Conservation (phyloP, 2,113 vertebrate genomes). For the Zosterops lateralis region DNA sequence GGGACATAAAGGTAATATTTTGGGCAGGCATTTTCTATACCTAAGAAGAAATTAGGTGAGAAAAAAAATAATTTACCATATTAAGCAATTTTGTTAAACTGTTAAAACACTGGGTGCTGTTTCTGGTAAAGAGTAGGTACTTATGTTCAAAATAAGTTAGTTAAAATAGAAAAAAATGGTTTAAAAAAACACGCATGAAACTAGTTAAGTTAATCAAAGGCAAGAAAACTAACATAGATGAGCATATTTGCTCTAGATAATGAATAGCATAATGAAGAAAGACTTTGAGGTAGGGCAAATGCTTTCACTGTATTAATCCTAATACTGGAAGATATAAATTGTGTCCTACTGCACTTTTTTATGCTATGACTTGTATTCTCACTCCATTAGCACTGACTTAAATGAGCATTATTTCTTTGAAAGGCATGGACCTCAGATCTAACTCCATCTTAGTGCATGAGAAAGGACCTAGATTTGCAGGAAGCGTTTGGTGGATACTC, state of each 20-base stretch:
- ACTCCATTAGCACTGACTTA: neutral
- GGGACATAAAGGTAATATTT: neutral
- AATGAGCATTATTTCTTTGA: neutral
- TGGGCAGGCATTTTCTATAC: neutral
- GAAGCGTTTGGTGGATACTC: neutral
- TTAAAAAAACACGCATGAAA: neutral
- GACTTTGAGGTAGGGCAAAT: neutral
- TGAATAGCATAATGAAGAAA: neutral
- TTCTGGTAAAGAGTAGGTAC: neutral
- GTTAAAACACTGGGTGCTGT: neutral
- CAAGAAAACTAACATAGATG: neutral
- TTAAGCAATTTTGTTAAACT: neutral
- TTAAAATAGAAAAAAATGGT: neutral
- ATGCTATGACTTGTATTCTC: neutral
- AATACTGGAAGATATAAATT: neutral
- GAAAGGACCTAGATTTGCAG: neutral
- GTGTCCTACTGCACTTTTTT: neutral
- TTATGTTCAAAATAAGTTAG: neutral
- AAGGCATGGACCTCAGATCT: neutral
- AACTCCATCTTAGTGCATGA: neutral
- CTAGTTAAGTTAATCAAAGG: neutral
- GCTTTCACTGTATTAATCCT: neutral
- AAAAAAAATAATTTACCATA: neutral
- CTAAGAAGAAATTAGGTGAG: neutral
- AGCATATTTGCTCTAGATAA: neutral